Evolutionary conservation across 2,113 vertebrate genomes (phyloP).

Genomic region (Mustelus asterias): DNA sequence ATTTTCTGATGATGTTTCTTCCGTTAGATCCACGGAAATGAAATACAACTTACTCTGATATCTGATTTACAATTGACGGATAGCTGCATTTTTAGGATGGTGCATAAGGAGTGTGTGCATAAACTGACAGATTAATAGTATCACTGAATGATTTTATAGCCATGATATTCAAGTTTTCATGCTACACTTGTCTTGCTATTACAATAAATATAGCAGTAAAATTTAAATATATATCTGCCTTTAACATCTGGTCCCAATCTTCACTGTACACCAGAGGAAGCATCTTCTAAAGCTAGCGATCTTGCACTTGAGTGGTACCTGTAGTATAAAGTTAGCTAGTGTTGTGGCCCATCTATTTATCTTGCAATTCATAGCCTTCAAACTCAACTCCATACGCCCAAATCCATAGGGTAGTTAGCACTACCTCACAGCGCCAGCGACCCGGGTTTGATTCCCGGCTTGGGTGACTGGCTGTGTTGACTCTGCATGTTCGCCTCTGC

Average conservation of each 20-base stretch:
- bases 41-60: not conserved
- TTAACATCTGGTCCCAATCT: not conserved
- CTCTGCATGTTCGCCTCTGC: no score
- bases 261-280: not conserved
- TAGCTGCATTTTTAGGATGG: not conserved
- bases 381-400: not conserved
- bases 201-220: not conserved
- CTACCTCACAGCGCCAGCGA: no score
- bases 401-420: not conserved
- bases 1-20: not conserved
- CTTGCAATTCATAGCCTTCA: not conserved
- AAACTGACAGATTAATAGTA: not conserved
- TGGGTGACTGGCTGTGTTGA: no score
- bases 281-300: not conserved
- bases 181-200: conserved; percentile 23
- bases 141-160: conserved; percentile 7
- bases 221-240: not conserved
- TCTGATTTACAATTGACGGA: not conserved
- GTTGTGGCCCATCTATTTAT: not conserved
- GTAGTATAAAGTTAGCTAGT: not conserved
- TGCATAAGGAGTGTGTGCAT: not conserved
- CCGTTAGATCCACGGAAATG: not conserved
- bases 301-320: not conserved
- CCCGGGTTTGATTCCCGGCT: no score
- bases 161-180: not conserved